These are phyloP conservation scores for Crematogaster levior DNA, from an alignment of 2,888 invertebrate species.

Conservation along the genomic window DNA sequence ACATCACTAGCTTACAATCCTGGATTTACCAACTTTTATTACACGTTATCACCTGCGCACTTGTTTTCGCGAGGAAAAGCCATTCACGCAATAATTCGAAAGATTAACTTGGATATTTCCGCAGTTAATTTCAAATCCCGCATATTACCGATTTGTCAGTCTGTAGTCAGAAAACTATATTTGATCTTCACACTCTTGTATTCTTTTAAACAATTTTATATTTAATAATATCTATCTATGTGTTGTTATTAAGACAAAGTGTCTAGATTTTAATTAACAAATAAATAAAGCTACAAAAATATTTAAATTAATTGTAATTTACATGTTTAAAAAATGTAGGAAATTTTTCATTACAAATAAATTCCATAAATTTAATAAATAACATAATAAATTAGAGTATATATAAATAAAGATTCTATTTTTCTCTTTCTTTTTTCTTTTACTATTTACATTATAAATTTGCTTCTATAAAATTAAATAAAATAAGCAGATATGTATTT, in stretches of 20 bases:
- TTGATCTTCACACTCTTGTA: not conserved
- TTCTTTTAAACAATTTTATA: not conserved
- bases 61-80: conserved; percentile 57
- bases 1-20: conserved; percentile 34
- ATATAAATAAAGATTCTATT: not conserved
- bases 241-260: not conserved
- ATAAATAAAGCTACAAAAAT: not conserved
- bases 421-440: not conserved
- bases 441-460: not conserved
- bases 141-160: conserved; percentile 2
- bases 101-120: conserved; percentile 45
- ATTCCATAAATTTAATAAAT: not conserved
- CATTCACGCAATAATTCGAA: conserved; percentile 36
- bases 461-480: too few species aligned
- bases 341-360: not conserved
- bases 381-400: not conserved
- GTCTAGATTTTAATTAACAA: not conserved
- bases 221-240: not conserved
- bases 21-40: conserved; percentile 62
- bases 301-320: conserved; percentile 3
- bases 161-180: not conserved
- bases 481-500: too few species aligned
- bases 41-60: conserved; percentile 64
- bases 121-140: conserved; percentile 51
- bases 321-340: not conserved